Evolutionary conservation across 2,888 invertebrate genomes (phyloP).

Genomic region (Bembecia ichneumoniformis): DNA sequence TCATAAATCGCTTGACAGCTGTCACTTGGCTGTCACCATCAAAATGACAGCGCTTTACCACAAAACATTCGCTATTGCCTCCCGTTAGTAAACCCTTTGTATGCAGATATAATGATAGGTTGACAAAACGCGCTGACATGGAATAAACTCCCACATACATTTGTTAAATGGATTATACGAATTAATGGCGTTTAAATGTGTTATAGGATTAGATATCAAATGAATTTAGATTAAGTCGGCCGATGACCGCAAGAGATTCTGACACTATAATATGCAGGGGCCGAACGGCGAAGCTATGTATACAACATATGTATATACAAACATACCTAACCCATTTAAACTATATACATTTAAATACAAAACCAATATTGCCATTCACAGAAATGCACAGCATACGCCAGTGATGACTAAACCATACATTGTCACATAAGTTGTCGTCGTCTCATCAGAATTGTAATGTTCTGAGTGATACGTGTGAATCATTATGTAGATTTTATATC

Average conservation of each 20-base stretch:
- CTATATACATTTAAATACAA: too few species aligned
- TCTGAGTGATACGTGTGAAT: background rate
- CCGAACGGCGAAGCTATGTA: too few species aligned
- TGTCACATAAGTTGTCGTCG: slow-evolving; percentile 2
- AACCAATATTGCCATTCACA: background rate
- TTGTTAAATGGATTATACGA: background rate
- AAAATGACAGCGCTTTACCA: slow-evolving; percentile 4
- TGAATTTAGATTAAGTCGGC: too few species aligned
- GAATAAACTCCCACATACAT: slow-evolving; percentile 5
- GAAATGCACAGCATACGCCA: slow-evolving; percentile 1
- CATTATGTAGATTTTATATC: background rate
- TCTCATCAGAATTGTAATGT: background rate
- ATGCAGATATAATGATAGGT: slow-evolving; percentile 17
- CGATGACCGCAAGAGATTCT: too few species aligned
- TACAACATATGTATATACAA: too few species aligned
- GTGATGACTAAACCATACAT: slow-evolving; percentile 4
- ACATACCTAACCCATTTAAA: too few species aligned
- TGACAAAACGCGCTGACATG: slow-evolving; percentile 3
- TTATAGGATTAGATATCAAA: too few species aligned
- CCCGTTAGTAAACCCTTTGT: slow-evolving; percentile 13
- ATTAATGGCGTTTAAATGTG: too few species aligned
- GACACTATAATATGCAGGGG: too few species aligned
- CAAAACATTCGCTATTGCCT: slow-evolving; percentile 5
- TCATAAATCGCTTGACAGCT: slow-evolving; percentile 5
- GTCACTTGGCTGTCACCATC: slow-evolving; percentile 3